A percentile compares a stretch with the other conserved stretches of the same genome.
Evolutionary conservation across 2,113 vertebrate genomes (phyloP).

Genomic region (Mustelus asterias): DNA sequence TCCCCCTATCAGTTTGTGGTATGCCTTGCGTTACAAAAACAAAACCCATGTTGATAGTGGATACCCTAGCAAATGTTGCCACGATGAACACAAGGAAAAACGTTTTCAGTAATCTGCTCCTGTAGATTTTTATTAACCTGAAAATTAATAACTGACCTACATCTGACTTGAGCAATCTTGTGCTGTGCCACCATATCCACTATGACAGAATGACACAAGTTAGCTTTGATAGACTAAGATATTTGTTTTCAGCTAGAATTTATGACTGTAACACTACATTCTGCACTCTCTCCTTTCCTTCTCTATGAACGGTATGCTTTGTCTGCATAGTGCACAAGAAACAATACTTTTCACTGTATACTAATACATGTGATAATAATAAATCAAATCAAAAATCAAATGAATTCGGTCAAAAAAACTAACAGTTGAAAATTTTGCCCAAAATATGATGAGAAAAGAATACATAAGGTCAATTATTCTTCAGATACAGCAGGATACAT

Average conservation of each 20-base stretch:
- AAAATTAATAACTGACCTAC: background rate
- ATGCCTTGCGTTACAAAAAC: background rate
- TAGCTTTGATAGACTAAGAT: background rate
- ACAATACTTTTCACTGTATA: too few species aligned
- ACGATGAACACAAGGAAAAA: background rate
- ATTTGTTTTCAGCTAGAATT: background rate
- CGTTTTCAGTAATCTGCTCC: background rate
- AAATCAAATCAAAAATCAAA: too few species aligned
- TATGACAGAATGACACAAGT: background rate
- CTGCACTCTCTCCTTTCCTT: too few species aligned
- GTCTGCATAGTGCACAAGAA: too few species aligned
- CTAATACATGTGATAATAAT: too few species aligned
- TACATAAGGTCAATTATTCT: background rate
- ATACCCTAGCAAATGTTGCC: background rate
- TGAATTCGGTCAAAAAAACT: background rate
- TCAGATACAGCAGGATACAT: background rate
- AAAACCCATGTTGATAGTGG: background rate
- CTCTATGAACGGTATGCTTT: too few species aligned
- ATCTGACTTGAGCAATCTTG: background rate
- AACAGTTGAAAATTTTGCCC: background rate
- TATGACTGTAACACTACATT: background rate
- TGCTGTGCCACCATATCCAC: background rate
- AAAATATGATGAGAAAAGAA: background rate
- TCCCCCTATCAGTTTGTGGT: background rate
- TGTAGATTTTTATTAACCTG: background rate